Evolutionary conservation across 2,797 vertebrate species (phyloP).

Genomic region (Mastacembelus armatus): DNA sequence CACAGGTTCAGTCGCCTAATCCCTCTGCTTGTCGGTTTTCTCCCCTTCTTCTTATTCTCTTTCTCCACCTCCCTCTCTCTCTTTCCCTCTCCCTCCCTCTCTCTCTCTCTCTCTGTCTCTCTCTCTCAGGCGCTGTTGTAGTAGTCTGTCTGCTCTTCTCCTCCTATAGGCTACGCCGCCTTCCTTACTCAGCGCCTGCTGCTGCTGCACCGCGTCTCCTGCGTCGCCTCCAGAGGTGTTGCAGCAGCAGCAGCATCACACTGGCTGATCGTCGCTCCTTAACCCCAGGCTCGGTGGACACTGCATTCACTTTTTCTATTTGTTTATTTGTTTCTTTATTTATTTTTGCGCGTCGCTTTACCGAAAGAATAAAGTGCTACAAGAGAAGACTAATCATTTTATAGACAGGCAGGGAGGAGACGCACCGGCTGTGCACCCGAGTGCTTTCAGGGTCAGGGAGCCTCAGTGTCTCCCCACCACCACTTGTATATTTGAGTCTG

Average conservation of each 20-base stretch:
- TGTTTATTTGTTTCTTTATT: no score
- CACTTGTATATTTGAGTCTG: no score
- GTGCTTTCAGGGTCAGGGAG: no score
- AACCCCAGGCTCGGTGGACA: conserved; percentile 43
- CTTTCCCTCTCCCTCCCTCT: background rate
- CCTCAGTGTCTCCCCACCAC: no score
- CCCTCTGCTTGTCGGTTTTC: conserved; percentile 28
- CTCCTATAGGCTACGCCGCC: conserved; percentile 33
- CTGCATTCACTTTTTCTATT: conserved; percentile 14
- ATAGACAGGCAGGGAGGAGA: conserved; percentile 42
- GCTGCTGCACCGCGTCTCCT: conserved; percentile 56
- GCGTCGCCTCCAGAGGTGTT: conserved; percentile 59
- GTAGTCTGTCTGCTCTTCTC: conserved; percentile 41
- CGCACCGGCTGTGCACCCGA: background rate
- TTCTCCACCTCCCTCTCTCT: conserved; percentile 21
- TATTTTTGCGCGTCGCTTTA: conserved; percentile 43
- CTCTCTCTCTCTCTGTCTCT: conserved; percentile 37
- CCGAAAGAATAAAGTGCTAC: conserved; percentile 41
- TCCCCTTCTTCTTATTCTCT: conserved; percentile 37
- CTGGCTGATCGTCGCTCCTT: conserved; percentile 8
- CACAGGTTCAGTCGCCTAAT: conserved; percentile 55
- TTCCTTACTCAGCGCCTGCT: conserved; percentile 30
- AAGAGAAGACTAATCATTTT: conserved; percentile 46
- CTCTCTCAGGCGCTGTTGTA: conserved; percentile 49
- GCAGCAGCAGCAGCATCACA: conserved; percentile 42